These are phyloP conservation scores for Buceros bicornis DNA, from an alignment of 2,797 vertebrate genomes.

Conservation along the genomic window DNA sequence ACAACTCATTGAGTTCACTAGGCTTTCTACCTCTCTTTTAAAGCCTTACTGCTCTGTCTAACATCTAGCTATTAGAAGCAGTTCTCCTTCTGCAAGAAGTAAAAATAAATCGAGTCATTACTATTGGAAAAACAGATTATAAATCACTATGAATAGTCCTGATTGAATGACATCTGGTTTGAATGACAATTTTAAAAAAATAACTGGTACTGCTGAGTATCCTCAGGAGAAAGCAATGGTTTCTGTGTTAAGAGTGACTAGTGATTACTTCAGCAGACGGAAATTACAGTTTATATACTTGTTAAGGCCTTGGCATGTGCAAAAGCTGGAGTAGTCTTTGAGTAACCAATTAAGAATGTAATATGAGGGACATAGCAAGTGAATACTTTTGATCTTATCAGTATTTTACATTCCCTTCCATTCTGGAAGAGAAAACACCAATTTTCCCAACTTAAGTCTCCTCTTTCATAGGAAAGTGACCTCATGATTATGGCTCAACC, in stretches of 20 bases:
- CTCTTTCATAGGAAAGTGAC: not conserved
- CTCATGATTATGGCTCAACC: not conserved
- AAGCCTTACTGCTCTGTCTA: not conserved
- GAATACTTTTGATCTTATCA: not conserved
- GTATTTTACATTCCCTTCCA: not conserved
- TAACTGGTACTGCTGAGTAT: not conserved
- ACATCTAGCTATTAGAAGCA: not conserved
- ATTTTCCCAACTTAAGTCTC: not conserved
- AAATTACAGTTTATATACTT: not conserved
- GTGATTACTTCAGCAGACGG: not conserved
- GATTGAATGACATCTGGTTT: not conserved
- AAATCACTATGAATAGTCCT: not conserved
- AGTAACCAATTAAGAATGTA: not conserved
- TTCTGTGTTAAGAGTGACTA: not conserved
- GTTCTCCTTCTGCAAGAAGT: not conserved
- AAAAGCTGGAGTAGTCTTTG: not conserved
- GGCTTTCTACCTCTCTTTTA: not conserved
- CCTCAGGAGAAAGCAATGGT: not conserved
- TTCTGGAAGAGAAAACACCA: not conserved
- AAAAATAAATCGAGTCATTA: not conserved
- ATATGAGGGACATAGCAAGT: not conserved
- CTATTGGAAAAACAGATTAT: not conserved
- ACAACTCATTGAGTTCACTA: not conserved
- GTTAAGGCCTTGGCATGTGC: not conserved
- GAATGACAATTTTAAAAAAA: constrained; percentile 3